Evolutionary conservation across 2,113 vertebrate genomes (phyloP).

Genomic region (Ondatra zibethicus): DNA sequence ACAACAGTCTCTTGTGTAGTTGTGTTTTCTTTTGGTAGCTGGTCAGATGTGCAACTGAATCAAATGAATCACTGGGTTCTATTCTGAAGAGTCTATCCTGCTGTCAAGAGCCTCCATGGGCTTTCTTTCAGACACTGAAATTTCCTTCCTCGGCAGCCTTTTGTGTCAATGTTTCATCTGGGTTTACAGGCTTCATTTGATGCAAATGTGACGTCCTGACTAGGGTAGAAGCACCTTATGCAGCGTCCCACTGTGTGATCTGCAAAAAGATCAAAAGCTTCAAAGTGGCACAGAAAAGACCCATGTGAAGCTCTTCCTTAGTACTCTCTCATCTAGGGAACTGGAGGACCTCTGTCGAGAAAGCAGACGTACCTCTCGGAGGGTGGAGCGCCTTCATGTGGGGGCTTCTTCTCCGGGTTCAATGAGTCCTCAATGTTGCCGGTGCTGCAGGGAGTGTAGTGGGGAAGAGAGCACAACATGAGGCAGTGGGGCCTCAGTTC

Average conservation of each 20-base stretch:
- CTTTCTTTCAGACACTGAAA: not conserved
- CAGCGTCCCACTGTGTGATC: not conserved
- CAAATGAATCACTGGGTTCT: not conserved
- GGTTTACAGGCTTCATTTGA: not conserved
- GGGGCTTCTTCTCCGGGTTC: not conserved
- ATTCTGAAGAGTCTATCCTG: not conserved
- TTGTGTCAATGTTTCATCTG: not conserved
- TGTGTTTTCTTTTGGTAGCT: not conserved
- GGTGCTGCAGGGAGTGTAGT: not conserved
- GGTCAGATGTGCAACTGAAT: not conserved
- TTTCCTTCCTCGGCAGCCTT: not conserved
- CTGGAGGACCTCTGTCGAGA: not conserved
- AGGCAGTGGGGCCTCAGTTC: not conserved
- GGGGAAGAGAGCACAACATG: not conserved
- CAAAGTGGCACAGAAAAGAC: not conserved
- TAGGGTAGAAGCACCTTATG: not conserved
- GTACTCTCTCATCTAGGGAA: not conserved
- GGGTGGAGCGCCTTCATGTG: not conserved
- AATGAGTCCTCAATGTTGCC: not conserved
- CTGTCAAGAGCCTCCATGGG: not conserved
- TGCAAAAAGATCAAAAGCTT: not conserved
- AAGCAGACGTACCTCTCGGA: conserved; percentile 52
- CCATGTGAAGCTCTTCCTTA: not conserved
- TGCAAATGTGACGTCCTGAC: not conserved
- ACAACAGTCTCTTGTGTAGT: not conserved